Base-by-base conservation (phyloP, 2,113 vertebrate species). In the Callopanchax toddi region DNA sequence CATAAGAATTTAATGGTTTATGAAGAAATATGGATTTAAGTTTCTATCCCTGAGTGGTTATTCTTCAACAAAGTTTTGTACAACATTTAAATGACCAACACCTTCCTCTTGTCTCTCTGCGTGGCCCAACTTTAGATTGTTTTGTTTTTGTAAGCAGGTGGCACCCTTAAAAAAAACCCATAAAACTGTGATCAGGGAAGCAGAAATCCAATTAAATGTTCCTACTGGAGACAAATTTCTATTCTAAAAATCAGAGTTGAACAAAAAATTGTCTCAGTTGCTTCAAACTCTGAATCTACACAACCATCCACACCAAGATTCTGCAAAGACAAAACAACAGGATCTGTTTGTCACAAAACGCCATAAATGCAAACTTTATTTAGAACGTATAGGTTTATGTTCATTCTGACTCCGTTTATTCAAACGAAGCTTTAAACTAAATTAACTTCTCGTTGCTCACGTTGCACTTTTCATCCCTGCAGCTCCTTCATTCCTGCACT, bases 391-490 rank as follows among this genome's bases (percentile, higher is more conserved):
- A 37, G 10, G 34, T 25, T 57, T 11, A 23, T 39, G 16, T 23
- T 2, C 4, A 16, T 23, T 9, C 20, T 34, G 34, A 66, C 18
- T 5, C 34, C 48, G 44, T 6, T 17, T 45, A 69, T 21, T 12
- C 37, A 1, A 20, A 9, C 23, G 42, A 17, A 22, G 22, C 16
- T 23, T 52, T 58, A 51, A 65, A 45, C 21, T 44, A 23, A 32
- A 46, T 48, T 15, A 3, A 9, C 39, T 20, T 52, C 56, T 67
- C 39, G 76, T 64, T 80, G 74, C 74, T 69, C 59, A 58, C 68
- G 44, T 56, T 63, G 79, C 74, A 79, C 16, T 71, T 76, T 74
- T 62, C 23, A 15, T 37, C 44, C 43, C 34, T 37, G 12, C 48
- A 39, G 39, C 67, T 29, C 36, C 21, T 32, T 60, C 42, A 6